Evolutionary conservation across 2,888 invertebrate species (phyloP).

Genomic region (Callimorpha dominula): DNA sequence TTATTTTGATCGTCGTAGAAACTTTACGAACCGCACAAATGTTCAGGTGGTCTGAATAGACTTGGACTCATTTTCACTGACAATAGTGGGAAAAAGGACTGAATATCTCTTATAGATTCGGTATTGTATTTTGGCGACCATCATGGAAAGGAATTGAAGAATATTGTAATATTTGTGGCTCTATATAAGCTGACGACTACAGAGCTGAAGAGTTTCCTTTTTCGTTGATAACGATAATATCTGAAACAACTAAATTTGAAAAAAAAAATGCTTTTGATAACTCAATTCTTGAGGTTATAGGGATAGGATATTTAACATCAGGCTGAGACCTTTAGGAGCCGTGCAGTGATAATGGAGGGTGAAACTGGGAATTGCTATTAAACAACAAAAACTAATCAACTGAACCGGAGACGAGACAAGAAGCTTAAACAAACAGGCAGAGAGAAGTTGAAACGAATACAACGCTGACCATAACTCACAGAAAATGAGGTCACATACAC

Average conservation of each 20-base stretch:
- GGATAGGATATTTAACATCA: too few species aligned
- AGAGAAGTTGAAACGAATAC: background rate
- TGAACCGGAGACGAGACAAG: background rate
- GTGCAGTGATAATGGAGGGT: too few species aligned
- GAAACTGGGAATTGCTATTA: too few species aligned
- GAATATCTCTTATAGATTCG: background rate
- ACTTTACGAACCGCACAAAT: background rate
- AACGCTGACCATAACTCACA: background rate
- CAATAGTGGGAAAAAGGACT: constrained; percentile 10
- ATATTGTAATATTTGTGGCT: background rate
- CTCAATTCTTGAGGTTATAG: too few species aligned
- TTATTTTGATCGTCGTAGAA: background rate
- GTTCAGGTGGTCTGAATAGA: background rate
- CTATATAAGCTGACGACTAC: too few species aligned
- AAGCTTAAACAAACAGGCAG: background rate
- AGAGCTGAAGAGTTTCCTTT: background rate
- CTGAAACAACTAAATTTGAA: too few species aligned
- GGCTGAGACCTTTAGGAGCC: too few species aligned
- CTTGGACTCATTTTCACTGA: background rate
- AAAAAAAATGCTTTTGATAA: too few species aligned
- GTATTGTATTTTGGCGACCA: background rate
- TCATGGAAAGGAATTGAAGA: background rate
- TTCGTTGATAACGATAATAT: too few species aligned
- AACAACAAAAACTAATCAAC: too few species aligned
- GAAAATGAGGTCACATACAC: background rate